Evolutionary conservation across 2,797 vertebrate species (phyloP), one percentile per base, ranked within the genome.

Genomic region (Sebastes minor): DNA sequence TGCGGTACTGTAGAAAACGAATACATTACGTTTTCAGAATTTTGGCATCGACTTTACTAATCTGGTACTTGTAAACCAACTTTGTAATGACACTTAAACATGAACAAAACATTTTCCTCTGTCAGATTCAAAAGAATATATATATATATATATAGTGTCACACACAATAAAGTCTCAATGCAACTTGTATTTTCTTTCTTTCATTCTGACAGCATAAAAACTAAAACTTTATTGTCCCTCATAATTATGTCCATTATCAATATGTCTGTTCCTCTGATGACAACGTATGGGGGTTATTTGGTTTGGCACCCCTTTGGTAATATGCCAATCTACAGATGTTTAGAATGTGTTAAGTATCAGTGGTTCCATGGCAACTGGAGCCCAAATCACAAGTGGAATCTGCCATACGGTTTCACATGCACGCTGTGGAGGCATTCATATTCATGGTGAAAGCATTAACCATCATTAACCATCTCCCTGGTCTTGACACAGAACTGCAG

Each of bases 401-500:
- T 80, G 67, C 78, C 77, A 56, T 62, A 71, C 12, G 38, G 70
- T 64, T 86, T 69, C 76, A 74, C 80, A 81, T 35, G 65, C 53
- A 46, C 76, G 78, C 81, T 90, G 86, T 66, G 80, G 75, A 81
- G 62, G 72, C 85, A 85, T 90, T 89, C 82, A 84, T 88, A 86
- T 91, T 89, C 84, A 80, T 63, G 60, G 81, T 46, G 61, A 81
- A 91, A 76, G 82, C 84, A 75, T 90, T 93, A 91, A 77, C 84
- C 84, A 76, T 89, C 91, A 90, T 94, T 91, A 91, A 83, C 69
- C 22, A 72, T 78, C 88, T 91, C 84, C 73, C 84, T 76, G 79
- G 81, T 87, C 86, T 73, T 83, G 83, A 90, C 86, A 89, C 86
- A 76, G 80, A 89, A 49, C 71, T 35, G 69, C 57, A 85, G 86